Base-by-base conservation (phyloP, 2,113 vertebrate species). In the Pelecanoides urinatrix region DNA sequence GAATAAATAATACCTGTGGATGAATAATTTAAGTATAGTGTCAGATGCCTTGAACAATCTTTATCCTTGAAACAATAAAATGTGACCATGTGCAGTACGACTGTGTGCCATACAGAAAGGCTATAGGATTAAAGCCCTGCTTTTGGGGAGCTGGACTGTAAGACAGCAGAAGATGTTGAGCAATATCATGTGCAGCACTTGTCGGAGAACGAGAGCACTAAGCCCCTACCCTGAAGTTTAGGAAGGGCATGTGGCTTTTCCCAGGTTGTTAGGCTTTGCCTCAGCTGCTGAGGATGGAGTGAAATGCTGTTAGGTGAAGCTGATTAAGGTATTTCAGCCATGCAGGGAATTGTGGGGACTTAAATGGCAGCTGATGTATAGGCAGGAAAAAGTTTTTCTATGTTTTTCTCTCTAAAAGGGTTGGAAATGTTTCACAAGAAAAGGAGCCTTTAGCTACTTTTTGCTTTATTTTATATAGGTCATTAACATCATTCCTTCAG, bases 1-100 rank as follows among this genome's bases (percentile, higher is more conserved):
- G 98, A 98, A 98, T 98, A 98, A 98, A 96, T 98, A 97, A 98
- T 98, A 88, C 42, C 55, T 6, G 1, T 3, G n/a, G 80, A 98
- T 98, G 89, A 98, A 98, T 98, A 98, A 98, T 98, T 98, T 70
- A 98, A 96, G 71, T 29, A 40, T 49, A 87, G 89, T 42, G 29
- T 94, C 95, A 95, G 88, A 94, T 92, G 97, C 95, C 93, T 97
- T 88, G 97, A 97, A 98, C 95, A 97, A 95, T 97, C 96, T 97
- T 97, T 97, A 95, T 97, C 94, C 94, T 88, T 80, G 96, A 75
- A 97, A 97, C 90, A 98, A 97, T 96, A 93, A 96, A 97, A 96
- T 70, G 66, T 95, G 92, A 70, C 91, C 91, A 47, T 0, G 3
- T 77, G 62, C 72, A 45, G 38, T 20, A 13, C 13, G 40, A 30